Base-by-base conservation (phyloP, 2,797 vertebrate species). In the Glyptemys insculpta region DNA sequence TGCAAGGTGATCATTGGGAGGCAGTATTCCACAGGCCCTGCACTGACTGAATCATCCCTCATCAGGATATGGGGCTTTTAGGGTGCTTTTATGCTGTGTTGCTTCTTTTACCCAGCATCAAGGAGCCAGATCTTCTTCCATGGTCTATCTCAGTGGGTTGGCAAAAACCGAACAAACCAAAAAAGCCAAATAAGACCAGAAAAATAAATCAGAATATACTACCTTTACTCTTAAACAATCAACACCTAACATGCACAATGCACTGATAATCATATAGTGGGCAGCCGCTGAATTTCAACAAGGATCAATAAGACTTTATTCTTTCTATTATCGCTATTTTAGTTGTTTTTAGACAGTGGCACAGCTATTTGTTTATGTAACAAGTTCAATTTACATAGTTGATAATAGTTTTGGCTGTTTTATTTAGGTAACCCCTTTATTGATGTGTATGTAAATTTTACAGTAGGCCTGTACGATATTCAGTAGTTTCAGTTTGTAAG, bases 21-120 rank as follows among this genome's bases (percentile, higher is more conserved):
- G n/a, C 59, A 23, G 49, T 29, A 5, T 1, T 4, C 34, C 34
- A 68, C 34, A 21, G 34, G 16, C 16, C 8, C 16, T 19, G 34
- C 34, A 68, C 34, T 68, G 18, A 68, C 4, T 34, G 34, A 68
- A n/a, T 68, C 8, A 4, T 68, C 62, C 62, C 16, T 8, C 15
- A n/a, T n/a, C 34, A 65, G 62, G 16, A 2, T 29, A 1, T 7
- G 0, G 23, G 10, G 2, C 8, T 14, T 0, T 56, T 4, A 23
- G 7, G 8, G 1, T 14, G 0, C 29, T 27, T 10, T 25, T 2
- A 0, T 2, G 56, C 5, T 5, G 1, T 14, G 53, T 54, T 41
- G 59, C 49, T n/a, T 10, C 27, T 53, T 68, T 10, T 12, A 0
- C 0, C 14, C 44, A 29, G 11, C 5, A 47, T 4, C 18, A 5